phyloP scores from a whole-genome alignment of 1,140 invertebrate genomes.

The Triops longicaudatus region DNA sequence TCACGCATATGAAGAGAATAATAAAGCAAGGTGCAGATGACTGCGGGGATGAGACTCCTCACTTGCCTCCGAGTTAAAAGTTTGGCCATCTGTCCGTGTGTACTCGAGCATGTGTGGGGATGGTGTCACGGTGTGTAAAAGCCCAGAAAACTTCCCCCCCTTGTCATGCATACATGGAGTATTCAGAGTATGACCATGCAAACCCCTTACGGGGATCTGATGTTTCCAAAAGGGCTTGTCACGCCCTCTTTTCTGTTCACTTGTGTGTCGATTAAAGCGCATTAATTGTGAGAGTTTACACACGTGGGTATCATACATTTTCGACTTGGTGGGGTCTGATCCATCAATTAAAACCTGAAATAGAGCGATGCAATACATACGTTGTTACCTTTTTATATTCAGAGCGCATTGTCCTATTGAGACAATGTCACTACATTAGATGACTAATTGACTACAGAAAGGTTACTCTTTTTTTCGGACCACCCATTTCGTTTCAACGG shows the following conservation, averaged over 20 bases:
- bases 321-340: neutral
- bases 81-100: neutral
- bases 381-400: neutral
- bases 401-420: neutral
- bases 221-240: slow-evolving; percentile 11
- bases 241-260: slow-evolving; percentile 5
- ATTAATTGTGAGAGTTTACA: slow-evolving; percentile 3
- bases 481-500: no score
- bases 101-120: slow-evolving; percentile 10
- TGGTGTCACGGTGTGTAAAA: slow-evolving; percentile 10
- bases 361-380: neutral
- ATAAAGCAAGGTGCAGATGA: slow-evolving; percentile 11
- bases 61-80: neutral
- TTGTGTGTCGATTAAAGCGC: slow-evolving; percentile 11
- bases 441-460: no score
- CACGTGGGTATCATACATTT: neutral
- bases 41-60: neutral
- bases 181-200: neutral
- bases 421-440: no score
- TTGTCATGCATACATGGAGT: neutral
- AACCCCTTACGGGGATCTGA: neutral
- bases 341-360: neutral
- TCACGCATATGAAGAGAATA: slow-evolving; percentile 11
- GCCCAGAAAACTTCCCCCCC: slow-evolving; percentile 2
- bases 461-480: no score